Conservation (phyloP, 2,113 vertebrate genomes). For the Spermophilus dauricus region DNA sequence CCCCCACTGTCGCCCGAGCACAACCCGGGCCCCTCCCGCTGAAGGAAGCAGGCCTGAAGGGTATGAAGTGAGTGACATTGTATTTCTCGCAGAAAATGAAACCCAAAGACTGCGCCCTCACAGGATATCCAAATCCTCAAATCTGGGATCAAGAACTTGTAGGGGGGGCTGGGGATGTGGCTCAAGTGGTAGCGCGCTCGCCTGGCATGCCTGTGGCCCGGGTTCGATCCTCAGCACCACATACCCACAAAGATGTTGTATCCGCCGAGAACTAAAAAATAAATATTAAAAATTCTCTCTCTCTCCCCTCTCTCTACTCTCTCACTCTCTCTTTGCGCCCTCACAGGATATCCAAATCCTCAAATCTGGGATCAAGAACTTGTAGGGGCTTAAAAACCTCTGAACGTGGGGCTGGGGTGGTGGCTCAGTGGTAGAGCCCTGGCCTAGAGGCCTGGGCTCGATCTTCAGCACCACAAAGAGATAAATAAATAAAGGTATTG, state of each 20-base stretch:
- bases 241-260: too few relatives aligned
- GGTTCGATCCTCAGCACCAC: too few relatives aligned
- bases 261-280: too few relatives aligned
- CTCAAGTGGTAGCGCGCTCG: not conserved
- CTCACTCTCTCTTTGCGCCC: too few relatives aligned
- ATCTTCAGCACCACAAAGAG: too few relatives aligned
- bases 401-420: not conserved
- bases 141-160: not conserved
- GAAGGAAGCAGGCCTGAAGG: not conserved
- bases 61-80: rapidly evolving
- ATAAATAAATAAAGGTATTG: too few relatives aligned
- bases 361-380: not conserved
- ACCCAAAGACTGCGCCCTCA: not conserved
- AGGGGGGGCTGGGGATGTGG: not conserved
- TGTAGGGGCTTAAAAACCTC: not conserved
- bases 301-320: too few relatives aligned
- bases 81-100: not conserved
- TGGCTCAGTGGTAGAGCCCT: not conserved
- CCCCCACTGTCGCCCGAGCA: not conserved
- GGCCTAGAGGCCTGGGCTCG: not conserved
- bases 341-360: not conserved
- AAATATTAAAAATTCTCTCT: too few relatives aligned
- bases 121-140: not conserved
- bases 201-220: too few relatives aligned
- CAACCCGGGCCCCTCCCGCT: rapidly evolving